These are phyloP conservation scores for Eristalinus sepulchralis DNA, from an alignment of 2,888 invertebrate genomes.

Conservation along the genomic window DNA sequence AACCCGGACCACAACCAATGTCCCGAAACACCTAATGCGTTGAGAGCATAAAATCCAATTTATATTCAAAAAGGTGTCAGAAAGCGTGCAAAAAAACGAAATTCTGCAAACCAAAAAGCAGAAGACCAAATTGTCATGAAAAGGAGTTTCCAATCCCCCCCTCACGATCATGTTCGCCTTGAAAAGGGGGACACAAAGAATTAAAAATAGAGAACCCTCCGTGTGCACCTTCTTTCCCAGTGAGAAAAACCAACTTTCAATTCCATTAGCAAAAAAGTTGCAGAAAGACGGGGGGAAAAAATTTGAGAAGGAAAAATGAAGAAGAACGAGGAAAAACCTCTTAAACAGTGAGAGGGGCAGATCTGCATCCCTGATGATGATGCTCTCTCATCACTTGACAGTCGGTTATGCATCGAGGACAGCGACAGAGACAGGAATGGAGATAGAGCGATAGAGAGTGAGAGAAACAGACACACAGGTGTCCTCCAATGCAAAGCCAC, in stretches of 20 bases:
- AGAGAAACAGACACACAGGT: conserved; percentile 20
- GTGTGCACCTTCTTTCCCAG: conserved; percentile 19
- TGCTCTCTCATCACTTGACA: not conserved
- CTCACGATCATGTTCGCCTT: conserved; percentile 50
- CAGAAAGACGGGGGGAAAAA: not conserved
- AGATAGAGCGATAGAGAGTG: not conserved
- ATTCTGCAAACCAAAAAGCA: not conserved
- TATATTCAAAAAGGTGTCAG: conserved; percentile 78
- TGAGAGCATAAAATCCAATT: conserved; percentile 78
- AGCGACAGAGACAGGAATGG: not conserved
- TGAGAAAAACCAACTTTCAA: conserved; percentile 53
- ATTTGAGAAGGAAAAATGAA: conserved; percentile 2
- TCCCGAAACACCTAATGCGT: conserved; percentile 67
- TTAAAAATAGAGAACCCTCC: conserved; percentile 55
- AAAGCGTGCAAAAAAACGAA: conserved; percentile 28
- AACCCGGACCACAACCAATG: conserved; percentile 48
- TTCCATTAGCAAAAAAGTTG: conserved; percentile 62
- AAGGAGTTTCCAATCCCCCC: conserved; percentile 65
- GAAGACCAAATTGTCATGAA: conserved; percentile 69
- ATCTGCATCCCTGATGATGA: conserved; percentile 61
- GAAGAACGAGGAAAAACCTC: not conserved
- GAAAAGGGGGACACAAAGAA: conserved; percentile 56
- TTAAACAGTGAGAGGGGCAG: conserved; percentile 46
- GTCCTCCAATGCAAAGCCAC: conserved; percentile 16
- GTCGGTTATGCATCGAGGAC: not conserved